Conservation (phyloP, 2,113 vertebrate genomes). For the Carassius auratus region DNA sequence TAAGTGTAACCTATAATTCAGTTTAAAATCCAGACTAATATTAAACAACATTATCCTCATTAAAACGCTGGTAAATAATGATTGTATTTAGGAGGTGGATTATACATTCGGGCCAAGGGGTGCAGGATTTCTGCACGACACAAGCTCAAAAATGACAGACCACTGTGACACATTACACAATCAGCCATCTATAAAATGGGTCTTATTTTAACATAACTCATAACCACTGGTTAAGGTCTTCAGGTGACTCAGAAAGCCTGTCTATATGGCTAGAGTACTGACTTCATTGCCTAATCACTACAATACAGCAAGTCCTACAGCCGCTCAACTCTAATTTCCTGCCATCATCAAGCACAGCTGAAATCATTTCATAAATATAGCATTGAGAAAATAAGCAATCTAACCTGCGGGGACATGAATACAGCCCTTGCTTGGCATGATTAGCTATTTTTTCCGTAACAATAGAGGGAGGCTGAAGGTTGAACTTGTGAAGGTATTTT, state of each 20-base stretch:
- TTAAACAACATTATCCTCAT: neutral
- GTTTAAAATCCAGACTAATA: neutral
- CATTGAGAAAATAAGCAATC: too few species aligned
- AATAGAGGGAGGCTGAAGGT: too few species aligned
- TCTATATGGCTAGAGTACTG: neutral
- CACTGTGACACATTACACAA: slow-evolving; percentile 15
- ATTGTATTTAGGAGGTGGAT: neutral
- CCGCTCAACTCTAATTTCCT: too few species aligned
- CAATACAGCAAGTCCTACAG: neutral
- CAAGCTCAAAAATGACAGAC: neutral
- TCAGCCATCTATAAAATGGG: neutral
- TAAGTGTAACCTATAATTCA: neutral
- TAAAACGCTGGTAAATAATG: neutral
- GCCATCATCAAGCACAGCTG: too few species aligned
- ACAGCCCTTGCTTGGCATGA: too few species aligned
- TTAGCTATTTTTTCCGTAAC: too few species aligned
- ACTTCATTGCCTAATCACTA: slow-evolving; percentile 25
- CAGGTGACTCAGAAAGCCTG: neutral
- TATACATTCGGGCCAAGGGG: neutral
- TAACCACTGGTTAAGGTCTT: neutral
- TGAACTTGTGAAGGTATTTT: too few species aligned
- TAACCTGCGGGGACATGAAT: too few species aligned
- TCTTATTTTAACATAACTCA: slow-evolving; percentile 19
- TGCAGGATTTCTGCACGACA: neutral
- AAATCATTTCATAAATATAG: too few species aligned